A percentile compares a stretch with the other conserved stretches of the same genome.
These are phyloP conservation scores for Microcaecilia unicolor DNA, from an alignment of 2,797 vertebrate species.

Conservation along the genomic window DNA sequence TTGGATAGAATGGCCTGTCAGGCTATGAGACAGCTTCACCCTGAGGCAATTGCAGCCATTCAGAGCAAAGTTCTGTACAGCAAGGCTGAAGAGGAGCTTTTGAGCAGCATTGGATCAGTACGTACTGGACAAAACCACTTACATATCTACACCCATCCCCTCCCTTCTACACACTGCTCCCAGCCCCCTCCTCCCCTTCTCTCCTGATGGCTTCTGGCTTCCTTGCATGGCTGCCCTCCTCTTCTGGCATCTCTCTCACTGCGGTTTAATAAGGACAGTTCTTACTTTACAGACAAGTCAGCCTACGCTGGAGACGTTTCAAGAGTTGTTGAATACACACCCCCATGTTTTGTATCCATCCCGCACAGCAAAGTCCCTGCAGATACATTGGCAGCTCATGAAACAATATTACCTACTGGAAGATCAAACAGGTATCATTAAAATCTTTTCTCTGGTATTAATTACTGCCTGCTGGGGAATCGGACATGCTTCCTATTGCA, in stretches of 20 bases:
- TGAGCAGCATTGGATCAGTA: constrained; percentile 83
- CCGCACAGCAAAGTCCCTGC: constrained; percentile 80
- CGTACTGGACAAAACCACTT: constrained; percentile 19
- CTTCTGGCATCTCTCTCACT: neutral
- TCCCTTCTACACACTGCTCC: too few species aligned
- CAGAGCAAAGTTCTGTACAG: constrained; percentile 93
- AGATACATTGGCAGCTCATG: constrained; percentile 93
- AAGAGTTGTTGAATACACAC: constrained; percentile 83
- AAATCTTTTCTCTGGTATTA: too few species aligned
- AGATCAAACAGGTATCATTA: constrained; percentile 86
- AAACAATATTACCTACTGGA: constrained; percentile 93
- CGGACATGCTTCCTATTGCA: too few species aligned
- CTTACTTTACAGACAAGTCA: constrained; percentile 66
- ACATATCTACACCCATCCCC: too few species aligned
- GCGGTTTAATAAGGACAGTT: neutral
- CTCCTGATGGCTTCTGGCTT: too few species aligned
- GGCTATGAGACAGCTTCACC: constrained; percentile 92
- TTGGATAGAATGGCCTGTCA: constrained; percentile 76
- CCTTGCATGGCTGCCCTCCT: too few species aligned
- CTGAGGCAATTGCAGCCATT: constrained; percentile 87
- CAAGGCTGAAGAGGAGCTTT: constrained; percentile 80
- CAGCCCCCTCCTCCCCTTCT: too few species aligned
- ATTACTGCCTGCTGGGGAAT: too few species aligned
- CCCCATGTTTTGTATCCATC: constrained; percentile 81
- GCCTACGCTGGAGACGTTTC: constrained; percentile 85